Conservation (phyloP, 2,888 invertebrate species). For the Spilarctia lutea region DNA sequence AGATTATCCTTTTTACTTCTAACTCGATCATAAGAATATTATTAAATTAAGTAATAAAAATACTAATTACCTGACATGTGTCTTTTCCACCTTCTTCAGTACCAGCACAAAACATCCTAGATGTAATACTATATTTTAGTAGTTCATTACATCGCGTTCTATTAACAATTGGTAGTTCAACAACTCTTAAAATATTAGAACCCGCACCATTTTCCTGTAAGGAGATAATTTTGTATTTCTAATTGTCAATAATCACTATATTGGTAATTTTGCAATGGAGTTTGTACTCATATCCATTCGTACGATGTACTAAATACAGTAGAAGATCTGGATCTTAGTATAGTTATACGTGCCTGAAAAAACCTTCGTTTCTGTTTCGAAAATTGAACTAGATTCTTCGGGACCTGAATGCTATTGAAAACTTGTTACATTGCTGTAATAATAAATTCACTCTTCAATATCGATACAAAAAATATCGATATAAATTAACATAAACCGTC, state of each 20-base stretch:
- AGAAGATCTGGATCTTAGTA: too few relatives aligned
- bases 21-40: neutral
- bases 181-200: conserved; percentile 20
- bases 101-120: conserved; percentile 88
- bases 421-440: too few relatives aligned
- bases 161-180: conserved; percentile 33
- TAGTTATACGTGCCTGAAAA: too few relatives aligned
- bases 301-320: too few relatives aligned
- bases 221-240: neutral
- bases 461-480: too few relatives aligned
- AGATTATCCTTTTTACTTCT: neutral
- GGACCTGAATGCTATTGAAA: too few relatives aligned
- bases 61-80: conserved; percentile 74
- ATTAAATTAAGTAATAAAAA: neutral
- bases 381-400: too few relatives aligned
- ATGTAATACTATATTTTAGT: conserved; percentile 80
- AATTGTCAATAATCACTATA: neutral
- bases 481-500: too few relatives aligned
- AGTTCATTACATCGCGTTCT: conserved; percentile 68
- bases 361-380: too few relatives aligned
- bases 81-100: conserved; percentile 81
- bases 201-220: conserved; percentile 17
- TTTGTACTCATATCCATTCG: neutral
- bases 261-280: neutral
- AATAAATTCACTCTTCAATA: too few relatives aligned